Evolutionary conservation across 2,113 vertebrate species (phyloP), one percentile per base, ranked within the genome.

Genomic region (Cricetomys ansorgei): DNA sequence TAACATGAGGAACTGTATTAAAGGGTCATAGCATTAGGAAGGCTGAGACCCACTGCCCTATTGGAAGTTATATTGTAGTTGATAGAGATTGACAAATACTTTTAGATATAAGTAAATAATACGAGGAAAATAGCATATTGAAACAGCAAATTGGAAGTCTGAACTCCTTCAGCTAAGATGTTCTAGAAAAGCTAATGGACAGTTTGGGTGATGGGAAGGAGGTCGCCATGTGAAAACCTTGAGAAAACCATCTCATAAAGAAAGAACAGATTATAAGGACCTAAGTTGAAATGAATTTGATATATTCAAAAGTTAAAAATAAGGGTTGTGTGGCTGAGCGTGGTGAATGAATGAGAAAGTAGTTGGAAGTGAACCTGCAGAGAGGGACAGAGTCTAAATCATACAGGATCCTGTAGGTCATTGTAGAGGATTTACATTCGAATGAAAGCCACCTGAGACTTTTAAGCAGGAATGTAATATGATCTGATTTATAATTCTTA

Each of bases 161-260:
- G 84, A 84, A 62, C 65, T 88, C 12, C 76, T 84, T 94, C 45
- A 85, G 70, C 48, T 91, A 67, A 48, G 45, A n/a, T 91, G 37
- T 29, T 48, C 62, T 79, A 72, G 55, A 70, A 90, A 92, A 95
- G 13, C 45, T 55, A 92, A 4, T 75, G 85, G 87, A 53, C 34
- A 84, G 73, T 96, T n/a, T 89, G 73, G 69, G 64, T 70, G n/a
- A 94, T 75, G 91, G 67, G 55, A 87, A 89, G 53, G 25, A 83
- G 4, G 43, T 91, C 11, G 29, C 48, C 45, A 50, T 1, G 0
- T 76, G 79, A 94, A 91, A 86, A 88, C 16, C 45, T 70, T 67
- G 31, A 89, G 40, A 48, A 93, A 94, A 92, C 16, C 64, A 92
- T 92, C 88, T 92, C 48, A 79, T 73, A 67, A 96, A 88, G 40